These are phyloP conservation scores for Dicaeum eximium DNA, from an alignment of 2,113 vertebrate genomes.

Conservation along the genomic window DNA sequence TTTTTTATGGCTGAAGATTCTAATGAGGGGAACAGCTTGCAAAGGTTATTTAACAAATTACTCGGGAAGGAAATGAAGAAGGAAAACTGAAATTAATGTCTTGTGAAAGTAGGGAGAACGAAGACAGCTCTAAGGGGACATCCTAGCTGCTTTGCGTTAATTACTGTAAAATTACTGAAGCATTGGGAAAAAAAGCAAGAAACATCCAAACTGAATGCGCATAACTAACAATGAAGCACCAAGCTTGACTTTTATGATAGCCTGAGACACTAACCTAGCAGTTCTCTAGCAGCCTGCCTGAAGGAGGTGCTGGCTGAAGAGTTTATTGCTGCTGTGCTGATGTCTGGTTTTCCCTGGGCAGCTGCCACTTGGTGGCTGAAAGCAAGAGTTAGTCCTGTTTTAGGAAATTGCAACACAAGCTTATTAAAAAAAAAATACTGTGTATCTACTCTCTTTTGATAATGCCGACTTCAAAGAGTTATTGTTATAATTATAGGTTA, in stretches of 20 bases:
- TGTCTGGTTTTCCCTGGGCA: neutral
- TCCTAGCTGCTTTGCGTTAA: neutral
- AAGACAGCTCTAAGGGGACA: slow-evolving; percentile 16
- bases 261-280: slow-evolving; percentile 12
- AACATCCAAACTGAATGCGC: slow-evolving; percentile 12
- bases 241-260: neutral
- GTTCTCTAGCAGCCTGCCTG: slow-evolving; percentile 13
- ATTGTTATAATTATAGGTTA: too few species aligned
- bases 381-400: neutral
- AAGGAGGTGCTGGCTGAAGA: neutral
- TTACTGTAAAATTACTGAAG: slow-evolving; percentile 41
- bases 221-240: slow-evolving; percentile 18
- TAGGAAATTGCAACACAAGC: neutral
- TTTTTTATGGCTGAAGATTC: neutral
- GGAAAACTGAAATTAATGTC: slow-evolving; percentile 35
- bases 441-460: neutral
- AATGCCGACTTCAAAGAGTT: neutral
- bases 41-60: slow-evolving; percentile 8
- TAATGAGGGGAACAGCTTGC: neutral
- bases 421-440: neutral
- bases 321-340: neutral
- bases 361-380: neutral
- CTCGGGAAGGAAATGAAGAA: neutral
- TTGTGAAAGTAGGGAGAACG: slow-evolving; percentile 25
- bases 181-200: slow-evolving; percentile 14